Conservation (phyloP, 2,888 invertebrate species). For the Leptopilina syphax region DNA sequence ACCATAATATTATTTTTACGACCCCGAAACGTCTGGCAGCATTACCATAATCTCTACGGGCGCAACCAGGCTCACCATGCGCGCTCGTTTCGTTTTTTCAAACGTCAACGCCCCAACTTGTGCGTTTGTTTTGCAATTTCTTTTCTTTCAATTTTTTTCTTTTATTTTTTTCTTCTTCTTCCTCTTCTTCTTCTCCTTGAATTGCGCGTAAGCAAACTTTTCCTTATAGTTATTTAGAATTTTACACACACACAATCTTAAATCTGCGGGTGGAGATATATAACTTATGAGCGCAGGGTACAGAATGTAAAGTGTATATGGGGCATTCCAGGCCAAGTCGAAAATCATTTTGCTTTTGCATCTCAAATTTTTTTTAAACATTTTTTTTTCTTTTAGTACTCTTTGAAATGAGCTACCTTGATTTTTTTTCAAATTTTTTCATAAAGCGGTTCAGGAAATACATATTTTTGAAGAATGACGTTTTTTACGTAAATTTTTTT, state of each 20-base stretch:
- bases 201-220: not conserved
- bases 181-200: too few relatives aligned
- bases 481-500: too few relatives aligned
- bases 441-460: too few relatives aligned
- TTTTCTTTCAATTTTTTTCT: not conserved
- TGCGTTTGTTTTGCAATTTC: constrained; percentile 23
- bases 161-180: not conserved
- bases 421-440: too few relatives aligned
- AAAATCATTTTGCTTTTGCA: too few relatives aligned
- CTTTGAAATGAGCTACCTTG: too few relatives aligned
- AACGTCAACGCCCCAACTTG: constrained; percentile 33
- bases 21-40: constrained; percentile 71
- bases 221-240: constrained; percentile 20
- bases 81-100: constrained; percentile 14
- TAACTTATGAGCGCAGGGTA: constrained; percentile 23
- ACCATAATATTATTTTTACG: constrained; percentile 73
- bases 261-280: not conserved
- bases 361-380: too few relatives aligned
- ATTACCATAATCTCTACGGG: constrained; percentile 72
- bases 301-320: constrained; percentile 1
- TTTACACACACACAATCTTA: not conserved
- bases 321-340: too few relatives aligned
- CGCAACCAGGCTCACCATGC: constrained; percentile 24
- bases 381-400: too few relatives aligned
- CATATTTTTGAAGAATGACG: too few relatives aligned